phyloP scores from a whole-genome alignment of 2,888 invertebrate species.

The Agrypnus murinus region DNA sequence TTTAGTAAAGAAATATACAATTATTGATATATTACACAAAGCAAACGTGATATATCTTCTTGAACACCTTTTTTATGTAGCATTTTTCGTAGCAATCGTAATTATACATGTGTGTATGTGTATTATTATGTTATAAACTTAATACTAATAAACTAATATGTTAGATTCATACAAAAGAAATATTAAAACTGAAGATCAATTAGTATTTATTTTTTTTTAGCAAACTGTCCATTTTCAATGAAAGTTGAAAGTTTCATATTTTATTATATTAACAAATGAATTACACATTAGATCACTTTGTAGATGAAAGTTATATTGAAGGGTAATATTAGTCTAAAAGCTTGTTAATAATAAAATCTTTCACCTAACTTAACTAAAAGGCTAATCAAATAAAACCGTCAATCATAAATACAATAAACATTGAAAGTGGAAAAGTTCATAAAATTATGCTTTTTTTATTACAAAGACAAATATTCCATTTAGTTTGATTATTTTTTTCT shows the following conservation, averaged over 20 bases:
- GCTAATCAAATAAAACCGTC: constrained; percentile 5
- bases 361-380: constrained; percentile 1
- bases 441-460: background rate
- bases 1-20: too few relatives aligned
- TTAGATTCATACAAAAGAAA: too few relatives aligned
- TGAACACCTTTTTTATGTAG: too few relatives aligned
- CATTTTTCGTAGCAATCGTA: too few relatives aligned
- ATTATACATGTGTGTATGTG: too few relatives aligned
- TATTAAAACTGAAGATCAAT: too few relatives aligned
- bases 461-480: background rate
- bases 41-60: too few relatives aligned
- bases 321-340: constrained; percentile 3
- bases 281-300: background rate
- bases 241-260: constrained; percentile 10
- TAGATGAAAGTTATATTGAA: constrained; percentile 8
- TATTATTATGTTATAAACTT: too few relatives aligned
- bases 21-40: too few relatives aligned
- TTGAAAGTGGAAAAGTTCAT: background rate
- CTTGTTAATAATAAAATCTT: constrained; percentile 3
- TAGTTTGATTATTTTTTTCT: constrained; percentile 6
- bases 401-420: constrained; percentile 4
- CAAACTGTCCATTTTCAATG: background rate
- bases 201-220: too few relatives aligned
- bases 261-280: background rate
- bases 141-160: too few relatives aligned